Conservation (phyloP, 2,888 invertebrate species). For the Pollenia amentaria region DNA sequence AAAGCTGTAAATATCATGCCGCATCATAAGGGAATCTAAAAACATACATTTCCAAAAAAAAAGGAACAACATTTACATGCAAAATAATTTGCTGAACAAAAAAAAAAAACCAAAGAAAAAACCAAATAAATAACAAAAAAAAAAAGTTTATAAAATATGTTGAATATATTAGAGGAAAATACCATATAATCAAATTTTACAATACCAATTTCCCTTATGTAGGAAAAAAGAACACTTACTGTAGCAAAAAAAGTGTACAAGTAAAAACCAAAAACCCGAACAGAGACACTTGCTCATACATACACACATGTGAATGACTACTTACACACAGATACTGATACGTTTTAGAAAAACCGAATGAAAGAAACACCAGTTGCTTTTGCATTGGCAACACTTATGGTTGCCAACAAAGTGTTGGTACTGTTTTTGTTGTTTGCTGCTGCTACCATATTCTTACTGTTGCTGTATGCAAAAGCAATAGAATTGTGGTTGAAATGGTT, state of each 20-base stretch:
- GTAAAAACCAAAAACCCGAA: not conserved
- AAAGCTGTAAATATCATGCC: constrained; percentile 52
- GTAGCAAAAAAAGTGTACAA: not conserved
- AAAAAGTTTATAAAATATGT: constrained; percentile 58
- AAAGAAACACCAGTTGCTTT: constrained; percentile 72
- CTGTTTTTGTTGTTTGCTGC: constrained; percentile 11
- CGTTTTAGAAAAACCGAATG: not conserved
- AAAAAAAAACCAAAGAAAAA: constrained; percentile 4
- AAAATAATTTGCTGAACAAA: constrained; percentile 35
- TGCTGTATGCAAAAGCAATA: constrained; percentile 69
- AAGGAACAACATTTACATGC: constrained; percentile 10
- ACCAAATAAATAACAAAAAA: constrained; percentile 17
- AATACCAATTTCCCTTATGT: constrained; percentile 61
- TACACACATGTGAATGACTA: not conserved
- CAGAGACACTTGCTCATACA: not conserved
- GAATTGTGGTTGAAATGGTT: constrained; percentile 72
- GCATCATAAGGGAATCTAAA: constrained; percentile 50
- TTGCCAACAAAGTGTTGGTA: constrained; percentile 56
- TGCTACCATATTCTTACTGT: not conserved
- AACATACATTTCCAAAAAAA: constrained; percentile 6
- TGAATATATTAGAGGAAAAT: constrained; percentile 68
- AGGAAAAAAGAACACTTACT: not conserved
- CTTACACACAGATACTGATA: not conserved
- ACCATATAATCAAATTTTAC: constrained; percentile 69
- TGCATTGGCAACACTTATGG: constrained; percentile 60